Conservation (phyloP, 2,797 vertebrate species). For the Rhinella marina region DNA sequence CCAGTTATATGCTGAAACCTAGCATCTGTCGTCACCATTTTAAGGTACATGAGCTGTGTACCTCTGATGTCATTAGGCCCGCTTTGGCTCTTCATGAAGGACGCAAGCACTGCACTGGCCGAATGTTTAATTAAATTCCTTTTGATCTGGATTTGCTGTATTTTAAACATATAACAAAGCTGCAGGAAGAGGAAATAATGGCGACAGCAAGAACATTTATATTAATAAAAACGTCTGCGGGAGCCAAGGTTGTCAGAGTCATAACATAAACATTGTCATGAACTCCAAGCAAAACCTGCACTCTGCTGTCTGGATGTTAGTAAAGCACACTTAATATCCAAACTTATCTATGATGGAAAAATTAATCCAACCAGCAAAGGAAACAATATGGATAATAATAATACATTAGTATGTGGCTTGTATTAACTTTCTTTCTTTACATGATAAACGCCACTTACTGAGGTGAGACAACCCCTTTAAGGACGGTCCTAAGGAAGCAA, state of each 20-base stretch:
- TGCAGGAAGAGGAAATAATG: constrained; percentile 13
- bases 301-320: background rate
- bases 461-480: no score
- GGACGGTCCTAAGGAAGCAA: no score
- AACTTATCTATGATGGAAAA: background rate
- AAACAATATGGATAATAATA: no score
- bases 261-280: background rate
- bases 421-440: no score
- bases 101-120: background rate
- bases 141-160: background rate
- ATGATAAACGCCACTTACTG: no score
- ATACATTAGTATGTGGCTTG: no score
- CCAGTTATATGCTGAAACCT: background rate
- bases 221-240: background rate
- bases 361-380: no score
- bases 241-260: background rate
- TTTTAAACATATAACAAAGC: constrained; percentile 8
- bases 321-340: background rate
- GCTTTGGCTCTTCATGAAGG: background rate
- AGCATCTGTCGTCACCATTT: no score
- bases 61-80: background rate
- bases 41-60: no score
- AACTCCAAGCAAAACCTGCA: background rate
- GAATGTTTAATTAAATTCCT: background rate
- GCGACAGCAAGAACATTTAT: background rate